A percentile compares a stretch with the other conserved stretches of the same genome.
Conservation (phyloP, 2,888 invertebrate species). For the Morpho achilles region DNA sequence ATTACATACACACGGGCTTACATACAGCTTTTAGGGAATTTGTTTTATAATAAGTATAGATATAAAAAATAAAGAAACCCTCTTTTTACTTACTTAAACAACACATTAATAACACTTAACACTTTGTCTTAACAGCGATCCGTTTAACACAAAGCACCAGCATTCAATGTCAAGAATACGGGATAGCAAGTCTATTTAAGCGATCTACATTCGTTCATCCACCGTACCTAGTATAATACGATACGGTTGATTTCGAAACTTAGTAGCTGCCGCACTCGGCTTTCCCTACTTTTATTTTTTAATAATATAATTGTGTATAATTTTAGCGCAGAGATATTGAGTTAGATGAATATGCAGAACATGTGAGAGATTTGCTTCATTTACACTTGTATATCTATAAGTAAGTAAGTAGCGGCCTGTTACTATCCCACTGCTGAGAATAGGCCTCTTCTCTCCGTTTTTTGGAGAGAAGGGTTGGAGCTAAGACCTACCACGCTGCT, state of each 20-base stretch:
- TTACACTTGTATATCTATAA: no score
- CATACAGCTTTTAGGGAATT: no score
- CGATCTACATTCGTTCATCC: constrained; percentile 55
- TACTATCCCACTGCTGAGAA: no score
- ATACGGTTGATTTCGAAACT: constrained; percentile 46
- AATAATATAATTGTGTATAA: constrained; percentile 15
- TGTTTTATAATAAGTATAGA: no score
- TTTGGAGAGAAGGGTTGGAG: no score
- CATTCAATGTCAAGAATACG: constrained; percentile 62
- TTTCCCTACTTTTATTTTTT: constrained; percentile 25
- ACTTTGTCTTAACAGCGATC: not conserved
- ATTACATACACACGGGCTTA: no score
- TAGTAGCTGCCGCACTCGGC: constrained; percentile 24
- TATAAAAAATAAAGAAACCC: no score
- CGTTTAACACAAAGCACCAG: constrained; percentile 33
- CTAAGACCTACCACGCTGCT: no score
- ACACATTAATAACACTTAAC: constrained; percentile 4
- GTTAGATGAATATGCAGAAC: constrained; percentile 1
- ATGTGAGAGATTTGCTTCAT: not conserved
- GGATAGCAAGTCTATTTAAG: constrained; percentile 70
- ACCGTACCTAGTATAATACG: constrained; percentile 47
- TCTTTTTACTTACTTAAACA: not conserved
- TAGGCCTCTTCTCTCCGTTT: no score
- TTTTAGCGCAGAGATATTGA: constrained; percentile 5
- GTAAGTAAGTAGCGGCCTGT: no score